phyloP scores from a whole-genome alignment of 2,888 invertebrate species.

The Tetheella fluctuosa region DNA sequence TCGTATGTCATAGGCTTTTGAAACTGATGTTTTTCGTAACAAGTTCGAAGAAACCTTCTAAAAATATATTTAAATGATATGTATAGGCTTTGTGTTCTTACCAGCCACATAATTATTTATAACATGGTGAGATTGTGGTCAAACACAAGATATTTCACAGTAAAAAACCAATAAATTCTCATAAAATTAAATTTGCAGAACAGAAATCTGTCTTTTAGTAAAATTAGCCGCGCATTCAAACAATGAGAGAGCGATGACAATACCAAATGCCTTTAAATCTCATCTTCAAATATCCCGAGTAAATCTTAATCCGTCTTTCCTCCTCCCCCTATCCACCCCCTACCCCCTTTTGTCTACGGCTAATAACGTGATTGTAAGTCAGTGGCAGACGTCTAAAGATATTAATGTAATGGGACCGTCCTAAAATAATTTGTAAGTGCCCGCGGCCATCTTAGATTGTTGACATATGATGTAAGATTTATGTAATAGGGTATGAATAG shows the following conservation, averaged over 20 bases:
- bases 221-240: slow-evolving; percentile 52
- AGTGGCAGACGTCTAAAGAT: slow-evolving; percentile 61
- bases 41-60: no score
- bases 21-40: no score
- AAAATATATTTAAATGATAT: no score
- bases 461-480: slow-evolving; percentile 33
- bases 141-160: no score
- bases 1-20: no score
- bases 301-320: slow-evolving; percentile 69
- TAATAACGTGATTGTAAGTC: slow-evolving; percentile 65
- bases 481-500: slow-evolving; percentile 20
- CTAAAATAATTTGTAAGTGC: slow-evolving; percentile 55
- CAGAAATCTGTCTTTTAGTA: slow-evolving; percentile 30
- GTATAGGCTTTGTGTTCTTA: no score
- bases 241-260: slow-evolving; percentile 55
- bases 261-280: slow-evolving; percentile 63
- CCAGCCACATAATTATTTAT: no score
- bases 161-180: no score
- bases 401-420: slow-evolving; percentile 66
- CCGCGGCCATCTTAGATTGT: slow-evolving; percentile 26
- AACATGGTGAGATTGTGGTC: no score
- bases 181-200: not conserved
- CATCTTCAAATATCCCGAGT: slow-evolving; percentile 73
- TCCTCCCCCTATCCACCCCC: slow-evolving; percentile 23
- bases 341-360: slow-evolving; percentile 49